phyloP scores from a whole-genome alignment of 2,797 vertebrate species.

The Apodemus agrarius region DNA sequence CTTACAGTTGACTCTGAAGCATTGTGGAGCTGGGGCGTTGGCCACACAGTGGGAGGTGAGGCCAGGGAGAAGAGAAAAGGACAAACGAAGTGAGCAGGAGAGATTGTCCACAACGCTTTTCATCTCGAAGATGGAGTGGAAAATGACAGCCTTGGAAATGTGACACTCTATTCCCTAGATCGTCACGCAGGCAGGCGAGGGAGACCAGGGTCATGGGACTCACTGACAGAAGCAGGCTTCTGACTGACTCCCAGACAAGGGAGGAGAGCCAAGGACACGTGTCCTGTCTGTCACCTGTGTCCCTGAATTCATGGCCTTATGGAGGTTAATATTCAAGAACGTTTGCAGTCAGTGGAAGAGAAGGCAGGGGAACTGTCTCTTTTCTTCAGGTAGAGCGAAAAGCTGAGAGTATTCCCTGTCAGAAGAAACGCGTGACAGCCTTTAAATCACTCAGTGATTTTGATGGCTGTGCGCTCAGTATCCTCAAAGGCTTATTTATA shows the following conservation, averaged over 20 bases:
- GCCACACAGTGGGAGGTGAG: no score
- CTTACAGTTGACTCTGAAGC: neutral
- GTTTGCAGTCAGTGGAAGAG: neutral
- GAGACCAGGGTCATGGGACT: neutral
- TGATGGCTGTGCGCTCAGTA: neutral
- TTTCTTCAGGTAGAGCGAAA: neutral
- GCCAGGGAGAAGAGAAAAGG: neutral
- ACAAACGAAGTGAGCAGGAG: neutral
- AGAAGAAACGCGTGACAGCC: neutral
- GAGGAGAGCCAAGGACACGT: neutral
- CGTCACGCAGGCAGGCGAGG: neutral
- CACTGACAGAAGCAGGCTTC: neutral
- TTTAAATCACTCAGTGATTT: neutral
- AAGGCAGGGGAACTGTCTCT: neutral
- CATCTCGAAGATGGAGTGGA: neutral
- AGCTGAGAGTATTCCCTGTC: neutral
- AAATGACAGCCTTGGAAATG: constrained; percentile 14
- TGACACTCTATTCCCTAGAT: neutral
- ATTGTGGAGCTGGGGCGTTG: neutral
- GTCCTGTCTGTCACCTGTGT: neutral
- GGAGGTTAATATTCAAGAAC: neutral
- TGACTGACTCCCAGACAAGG: neutral
- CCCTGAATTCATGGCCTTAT: neutral
- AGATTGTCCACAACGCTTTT: neutral
- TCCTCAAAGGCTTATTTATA: neutral